Conservation (phyloP, 1,140 invertebrate species). For the Drosophila parabipectinata region DNA sequence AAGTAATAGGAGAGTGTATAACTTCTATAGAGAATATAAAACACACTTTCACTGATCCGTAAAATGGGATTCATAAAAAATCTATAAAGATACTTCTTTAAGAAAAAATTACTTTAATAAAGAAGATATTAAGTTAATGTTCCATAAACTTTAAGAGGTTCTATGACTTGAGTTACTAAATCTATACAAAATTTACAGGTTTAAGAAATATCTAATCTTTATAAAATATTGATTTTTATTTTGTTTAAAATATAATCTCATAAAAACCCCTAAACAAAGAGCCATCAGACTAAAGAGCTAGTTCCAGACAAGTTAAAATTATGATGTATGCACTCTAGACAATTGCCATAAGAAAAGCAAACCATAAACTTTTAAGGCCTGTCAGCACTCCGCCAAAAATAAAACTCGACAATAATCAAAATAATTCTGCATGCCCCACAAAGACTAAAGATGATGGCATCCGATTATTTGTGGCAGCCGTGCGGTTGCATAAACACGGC, state of each 20-base stretch:
- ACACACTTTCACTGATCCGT: slow-evolving; percentile 41
- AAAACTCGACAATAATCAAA: slow-evolving; percentile 72
- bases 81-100: neutral
- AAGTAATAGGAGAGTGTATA: neutral
- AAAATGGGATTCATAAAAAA: slow-evolving; percentile 1
- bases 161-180: too few species aligned
- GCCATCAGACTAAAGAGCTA: slow-evolving; percentile 5
- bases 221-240: neutral
- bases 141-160: too few species aligned
- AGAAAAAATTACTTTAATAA: neutral
- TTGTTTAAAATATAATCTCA: neutral
- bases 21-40: slow-evolving; percentile 17
- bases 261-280: slow-evolving; percentile 17
- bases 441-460: slow-evolving; percentile 65
- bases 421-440: slow-evolving; percentile 47
- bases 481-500: slow-evolving; percentile 76
- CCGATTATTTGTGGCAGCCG: slow-evolving; percentile 63
- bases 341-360: slow-evolving; percentile 20
- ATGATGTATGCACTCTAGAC: slow-evolving; percentile 24
- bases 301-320: slow-evolving; percentile 9
- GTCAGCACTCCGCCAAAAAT: slow-evolving; percentile 59
- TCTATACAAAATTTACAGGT: too few species aligned
- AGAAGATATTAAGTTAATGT: neutral
- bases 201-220: too few species aligned
- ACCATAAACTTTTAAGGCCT: slow-evolving; percentile 68